Conservation (phyloP, 1,140 invertebrate species). For the Pogonus chalceus region DNA sequence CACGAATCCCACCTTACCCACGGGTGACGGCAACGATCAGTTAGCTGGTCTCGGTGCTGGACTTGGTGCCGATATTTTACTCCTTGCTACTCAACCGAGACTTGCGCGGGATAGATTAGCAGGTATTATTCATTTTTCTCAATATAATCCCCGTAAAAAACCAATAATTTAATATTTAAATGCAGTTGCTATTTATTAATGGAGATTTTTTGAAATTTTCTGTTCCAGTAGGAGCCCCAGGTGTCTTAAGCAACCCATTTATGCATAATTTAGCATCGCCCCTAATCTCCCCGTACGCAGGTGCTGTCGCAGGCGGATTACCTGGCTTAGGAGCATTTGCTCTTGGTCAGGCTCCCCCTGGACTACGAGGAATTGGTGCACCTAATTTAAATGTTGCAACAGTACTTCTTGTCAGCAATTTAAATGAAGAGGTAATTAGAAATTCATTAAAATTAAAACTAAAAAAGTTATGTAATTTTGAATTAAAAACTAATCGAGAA, state of each 20-base stretch:
- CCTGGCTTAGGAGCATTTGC: constrained; percentile 65
- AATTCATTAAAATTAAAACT: not conserved
- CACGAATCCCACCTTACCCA: constrained; percentile 93
- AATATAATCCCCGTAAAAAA: not conserved
- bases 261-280: constrained; percentile 62
- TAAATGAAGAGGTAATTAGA: constrained; percentile 79
- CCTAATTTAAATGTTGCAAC: constrained; percentile 57
- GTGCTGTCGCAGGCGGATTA: constrained; percentile 56
- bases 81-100: constrained; percentile 36
- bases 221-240: constrained; percentile 49
- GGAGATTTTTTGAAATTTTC: constrained; percentile 13
- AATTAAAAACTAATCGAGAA: not conserved
- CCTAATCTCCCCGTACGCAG: constrained; percentile 56
- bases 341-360: constrained; percentile 54
- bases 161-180: not conserved
- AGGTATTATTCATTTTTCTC: constrained; percentile 20
- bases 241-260: constrained; percentile 76
- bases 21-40: constrained; percentile 63
- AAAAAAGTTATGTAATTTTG: constrained; percentile 1
- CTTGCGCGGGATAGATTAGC: constrained; percentile 35
- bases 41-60: constrained; percentile 44
- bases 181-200: constrained; percentile 6
- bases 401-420: constrained; percentile 78
- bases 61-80: constrained; percentile 41
- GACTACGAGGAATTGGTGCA: constrained; percentile 50